phyloP scores from a whole-genome alignment of 2,888 invertebrate genomes.

The Hirtodrosophila confusa region DNA sequence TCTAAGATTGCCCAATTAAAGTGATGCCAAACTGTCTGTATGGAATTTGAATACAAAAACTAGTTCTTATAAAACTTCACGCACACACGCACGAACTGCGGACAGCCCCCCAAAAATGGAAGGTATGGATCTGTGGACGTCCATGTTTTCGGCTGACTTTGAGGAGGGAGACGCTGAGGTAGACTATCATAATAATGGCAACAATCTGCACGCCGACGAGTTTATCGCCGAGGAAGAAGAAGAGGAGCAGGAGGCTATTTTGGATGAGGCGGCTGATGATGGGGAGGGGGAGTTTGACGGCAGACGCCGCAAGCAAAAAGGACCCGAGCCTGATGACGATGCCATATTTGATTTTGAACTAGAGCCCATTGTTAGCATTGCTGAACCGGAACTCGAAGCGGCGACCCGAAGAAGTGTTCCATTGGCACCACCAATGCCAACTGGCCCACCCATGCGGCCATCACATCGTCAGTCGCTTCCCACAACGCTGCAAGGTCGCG shows the following conservation, averaged over 20 bases:
- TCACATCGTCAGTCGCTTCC: constrained; percentile 45
- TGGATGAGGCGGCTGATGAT: constrained; percentile 37
- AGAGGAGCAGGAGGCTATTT: constrained; percentile 33
- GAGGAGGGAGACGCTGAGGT: constrained; percentile 51
- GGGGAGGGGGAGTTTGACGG: constrained; percentile 10
- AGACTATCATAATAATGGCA: constrained; percentile 24
- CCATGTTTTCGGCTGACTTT: constrained; percentile 78
- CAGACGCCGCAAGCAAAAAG: constrained; percentile 18
- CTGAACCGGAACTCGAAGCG: constrained; percentile 33
- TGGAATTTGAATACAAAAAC: constrained; percentile 64
- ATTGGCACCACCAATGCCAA: constrained; percentile 43
- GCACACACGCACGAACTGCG: constrained; percentile 34
- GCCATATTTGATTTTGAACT: constrained; percentile 77
- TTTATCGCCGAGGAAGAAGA: constrained; percentile 45
- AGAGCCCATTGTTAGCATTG: constrained; percentile 56
- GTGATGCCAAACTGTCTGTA: constrained; percentile 24
- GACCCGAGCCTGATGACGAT: constrained; percentile 72
- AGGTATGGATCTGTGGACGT: constrained; percentile 79
- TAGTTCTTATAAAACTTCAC: constrained; percentile 64
- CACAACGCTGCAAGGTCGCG: constrained; percentile 7
- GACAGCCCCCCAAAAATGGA: constrained; percentile 67
- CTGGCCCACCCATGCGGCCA: constrained; percentile 30
- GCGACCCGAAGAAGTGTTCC: constrained; percentile 5
- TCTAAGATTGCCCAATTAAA: constrained; percentile 8
- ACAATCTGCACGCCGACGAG: constrained; percentile 43